Conservation (phyloP, 2,113 vertebrate genomes). For the Chlamydotis undulata region DNA sequence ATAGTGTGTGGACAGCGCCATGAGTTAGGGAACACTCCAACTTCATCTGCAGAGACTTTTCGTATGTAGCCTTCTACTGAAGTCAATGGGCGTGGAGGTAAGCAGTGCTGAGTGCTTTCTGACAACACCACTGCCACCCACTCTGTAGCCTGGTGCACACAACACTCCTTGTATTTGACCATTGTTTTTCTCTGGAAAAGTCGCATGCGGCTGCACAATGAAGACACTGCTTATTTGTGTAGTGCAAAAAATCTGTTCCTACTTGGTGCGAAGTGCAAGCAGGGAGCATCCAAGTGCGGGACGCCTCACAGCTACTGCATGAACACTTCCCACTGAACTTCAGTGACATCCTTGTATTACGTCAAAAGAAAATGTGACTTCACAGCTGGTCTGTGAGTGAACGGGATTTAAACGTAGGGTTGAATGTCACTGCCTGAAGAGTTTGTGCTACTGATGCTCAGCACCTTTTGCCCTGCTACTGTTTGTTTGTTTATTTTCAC, state of each 20-base stretch:
- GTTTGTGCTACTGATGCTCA: not conserved
- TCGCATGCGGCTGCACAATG: slow-evolving; percentile 40
- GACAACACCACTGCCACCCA: slow-evolving; percentile 31
- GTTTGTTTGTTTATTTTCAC: slow-evolving; percentile 2
- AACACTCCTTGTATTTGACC: slow-evolving; percentile 9
- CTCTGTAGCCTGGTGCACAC: slow-evolving; percentile 49
- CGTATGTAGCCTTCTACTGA: slow-evolving; percentile 41
- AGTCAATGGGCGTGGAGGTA: slow-evolving; percentile 67
- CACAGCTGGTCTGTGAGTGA: not conserved
- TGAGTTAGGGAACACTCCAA: slow-evolving; percentile 42
- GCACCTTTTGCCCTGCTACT: not conserved
- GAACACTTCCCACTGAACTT: slow-evolving; percentile 15
- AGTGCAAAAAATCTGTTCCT: not conserved
- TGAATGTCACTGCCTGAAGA: not conserved
- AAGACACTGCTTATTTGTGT: slow-evolving; percentile 39
- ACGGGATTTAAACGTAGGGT: not conserved
- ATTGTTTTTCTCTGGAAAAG: not conserved
- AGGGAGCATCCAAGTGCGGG: not conserved
- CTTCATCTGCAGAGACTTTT: slow-evolving; percentile 46
- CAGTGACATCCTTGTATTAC: not conserved
- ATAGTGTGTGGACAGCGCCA: slow-evolving; percentile 38
- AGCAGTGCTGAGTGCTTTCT: not conserved
- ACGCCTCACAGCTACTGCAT: slow-evolving; percentile 37
- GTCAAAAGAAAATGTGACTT: not conserved
- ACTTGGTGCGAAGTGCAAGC: not conserved